Evolutionary conservation across 1,140 invertebrate species (phyloP), one percentile per base, ranked within the genome.

Genomic region (Drosophila saltans): DNA sequence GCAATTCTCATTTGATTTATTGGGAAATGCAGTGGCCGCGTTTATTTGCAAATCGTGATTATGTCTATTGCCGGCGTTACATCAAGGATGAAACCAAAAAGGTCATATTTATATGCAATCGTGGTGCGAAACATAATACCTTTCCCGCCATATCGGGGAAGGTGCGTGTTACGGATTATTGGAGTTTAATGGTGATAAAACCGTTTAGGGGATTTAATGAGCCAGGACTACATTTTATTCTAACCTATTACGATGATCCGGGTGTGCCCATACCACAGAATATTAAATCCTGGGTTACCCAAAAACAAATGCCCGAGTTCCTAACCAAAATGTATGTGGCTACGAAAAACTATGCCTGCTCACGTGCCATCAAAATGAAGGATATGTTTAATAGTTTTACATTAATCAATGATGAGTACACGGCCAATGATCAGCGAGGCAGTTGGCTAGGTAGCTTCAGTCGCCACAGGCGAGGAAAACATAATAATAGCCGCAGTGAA

Each of bases 21-120:
- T 98, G 97, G 97, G 97, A 97, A 93, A 96, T 97, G 92, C 93
- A 95, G 71, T 97, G 97, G 96, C 97, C 97, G 94, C 95, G 94
- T 88, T 93, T 97, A 73, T 97, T 97, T 92, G 94, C 96, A 2
- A 97, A 98, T 91, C 94, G 97, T 36, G 97, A 98, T 92, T 98
- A 98, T 89, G 96, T 97, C 0, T 98, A 96, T 91, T 95, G 96
- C 72, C 93, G 97, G 4, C 93, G 96, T 5, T 97, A 95, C 90
- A 76, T 94, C 5, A 92, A 95, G 33, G 94, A 96, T 81, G 90
- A 93, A 0, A 72, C 85, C 11, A 88, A 91, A 24, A 93, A 93
- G 61, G 65, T 93, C 4, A 93, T 94, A 59, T 81, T 93, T 8
- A 92, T 94, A 11, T 92, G 93, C 61, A 93, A 92, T 90, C 90